Conservation (phyloP, 2,888 invertebrate species). For the Coecobrya sp. region DNA sequence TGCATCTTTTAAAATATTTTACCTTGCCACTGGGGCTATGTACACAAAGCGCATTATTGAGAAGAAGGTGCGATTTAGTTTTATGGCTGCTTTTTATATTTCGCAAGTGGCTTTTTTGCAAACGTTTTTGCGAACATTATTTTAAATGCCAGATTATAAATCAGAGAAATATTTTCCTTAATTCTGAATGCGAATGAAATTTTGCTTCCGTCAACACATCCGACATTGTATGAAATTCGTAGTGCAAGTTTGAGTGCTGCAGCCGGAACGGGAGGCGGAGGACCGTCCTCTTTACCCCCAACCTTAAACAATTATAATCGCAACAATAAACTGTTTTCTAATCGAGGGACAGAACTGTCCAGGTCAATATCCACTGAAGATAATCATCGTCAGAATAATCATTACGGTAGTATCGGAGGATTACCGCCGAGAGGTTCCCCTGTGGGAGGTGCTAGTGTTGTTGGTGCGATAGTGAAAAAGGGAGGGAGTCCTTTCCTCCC, state of each 20-base stretch:
- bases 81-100: background rate
- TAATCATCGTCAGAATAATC: background rate
- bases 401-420: background rate
- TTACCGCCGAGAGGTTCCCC: constrained; percentile 27
- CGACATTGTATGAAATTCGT: constrained; percentile 81
- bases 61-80: background rate
- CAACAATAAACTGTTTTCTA: background rate
- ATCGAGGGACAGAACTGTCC: background rate
- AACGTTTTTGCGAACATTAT: background rate
- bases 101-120: background rate
- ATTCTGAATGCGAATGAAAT: constrained; percentile 64
- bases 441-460: background rate
- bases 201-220: constrained; percentile 76
- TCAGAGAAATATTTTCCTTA: constrained; percentile 81
- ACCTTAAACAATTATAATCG: constrained; percentile 23
- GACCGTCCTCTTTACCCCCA: constrained; percentile 57
- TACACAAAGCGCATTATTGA: background rate
- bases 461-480: constrained; percentile 17
- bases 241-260: constrained; percentile 71
- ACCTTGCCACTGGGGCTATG: constrained; percentile 44
- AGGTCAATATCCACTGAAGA: constrained; percentile 31
- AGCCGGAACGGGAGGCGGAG: background rate
- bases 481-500: constrained; percentile 54
- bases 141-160: constrained; percentile 12
- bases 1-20: background rate